Evolutionary conservation across 2,797 vertebrate species (phyloP).

Genomic region (Esox lucius): DNA sequence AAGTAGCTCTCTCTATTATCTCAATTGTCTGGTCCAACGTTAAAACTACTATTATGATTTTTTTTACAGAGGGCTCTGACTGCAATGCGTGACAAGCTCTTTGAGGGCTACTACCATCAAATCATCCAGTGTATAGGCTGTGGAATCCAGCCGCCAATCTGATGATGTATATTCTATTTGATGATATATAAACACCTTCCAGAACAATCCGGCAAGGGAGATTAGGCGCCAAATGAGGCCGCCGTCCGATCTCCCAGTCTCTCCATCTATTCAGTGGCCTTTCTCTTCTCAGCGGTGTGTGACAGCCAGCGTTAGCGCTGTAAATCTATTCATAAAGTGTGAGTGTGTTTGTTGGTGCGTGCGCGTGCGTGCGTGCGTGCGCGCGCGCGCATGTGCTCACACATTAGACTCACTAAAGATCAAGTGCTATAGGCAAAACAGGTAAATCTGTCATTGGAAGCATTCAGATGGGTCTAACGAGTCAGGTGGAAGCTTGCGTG

Average conservation of each 20-base stretch:
- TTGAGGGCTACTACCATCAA: neutral
- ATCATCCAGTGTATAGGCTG: neutral
- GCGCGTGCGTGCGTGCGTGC: no score
- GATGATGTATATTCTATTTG: neutral
- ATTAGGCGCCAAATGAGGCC: conserved; percentile 43
- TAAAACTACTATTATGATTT: neutral
- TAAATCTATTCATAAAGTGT: conserved; percentile 22
- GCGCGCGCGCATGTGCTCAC: neutral
- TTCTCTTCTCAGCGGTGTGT: conserved; percentile 14
- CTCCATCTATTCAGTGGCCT: conserved; percentile 36
- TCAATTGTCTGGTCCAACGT: neutral
- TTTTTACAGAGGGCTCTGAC: neutral
- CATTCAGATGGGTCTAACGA: no score
- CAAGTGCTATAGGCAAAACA: no score
- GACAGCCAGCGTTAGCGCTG: conserved; percentile 2
- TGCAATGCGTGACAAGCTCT: neutral
- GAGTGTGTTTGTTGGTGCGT: no score
- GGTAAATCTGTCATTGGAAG: no score
- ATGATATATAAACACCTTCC: conserved; percentile 17
- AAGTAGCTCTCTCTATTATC: neutral
- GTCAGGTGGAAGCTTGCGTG: no score
- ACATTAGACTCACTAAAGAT: neutral
- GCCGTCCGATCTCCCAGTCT: conserved; percentile 13
- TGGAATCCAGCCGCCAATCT: neutral
- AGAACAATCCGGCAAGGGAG: conserved; percentile 30